Evolutionary conservation across 1,140 invertebrate genomes (phyloP), one percentile per base, ranked within the genome.

Genomic region (Grapholita molesta): DNA sequence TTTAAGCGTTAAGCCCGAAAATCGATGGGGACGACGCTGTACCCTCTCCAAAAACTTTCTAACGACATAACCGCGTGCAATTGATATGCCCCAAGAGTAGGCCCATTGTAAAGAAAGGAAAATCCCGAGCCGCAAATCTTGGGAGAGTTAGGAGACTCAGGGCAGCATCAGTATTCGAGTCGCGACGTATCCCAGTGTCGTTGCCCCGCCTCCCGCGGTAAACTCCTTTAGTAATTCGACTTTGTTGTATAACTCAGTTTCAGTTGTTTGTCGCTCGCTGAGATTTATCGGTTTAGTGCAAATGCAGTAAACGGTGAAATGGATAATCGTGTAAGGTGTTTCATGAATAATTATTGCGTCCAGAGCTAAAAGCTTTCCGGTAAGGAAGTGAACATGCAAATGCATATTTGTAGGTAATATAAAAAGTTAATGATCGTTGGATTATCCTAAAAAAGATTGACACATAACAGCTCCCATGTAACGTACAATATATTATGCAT

Each of bases 51-150:
- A 83, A 88, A 91, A 91, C 82, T 91, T 91, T 89, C 88, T 91
- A 91, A 91, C 89, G 88, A 91, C 87, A 91, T 91, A 91, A 91
- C 89, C 89, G 87, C 89, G 80, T 90, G 89, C 89, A 89, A 90
- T 91, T 91, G 89, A 91, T 90, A 91, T 91, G 88, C 87, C 86
- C 89, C 89, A 82, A 76, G 89, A 89, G 89, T 91, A 90, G 86
- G 86, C 84, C 84, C 88, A 91, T 91, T 91, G 89, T 90, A 91
- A 91, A 91, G 89, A 91, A 91, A 91, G 86, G 89, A 91, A 91
- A 91, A 90, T 91, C 89, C 86, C 83, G 78, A 89, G 83, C 84
- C 84, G 89, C 88, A 91, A 91, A 91, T 91, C 86, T 91, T 91
- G 78, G 75, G 79, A 83, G 86, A 89, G 84, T 89, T 89, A 89